Percentiles rank a stretch among this genome's conserved stretches.
Evolutionary conservation across 1,140 invertebrate genomes (phyloP).

Genomic region (Heliothis subflexa): DNA sequence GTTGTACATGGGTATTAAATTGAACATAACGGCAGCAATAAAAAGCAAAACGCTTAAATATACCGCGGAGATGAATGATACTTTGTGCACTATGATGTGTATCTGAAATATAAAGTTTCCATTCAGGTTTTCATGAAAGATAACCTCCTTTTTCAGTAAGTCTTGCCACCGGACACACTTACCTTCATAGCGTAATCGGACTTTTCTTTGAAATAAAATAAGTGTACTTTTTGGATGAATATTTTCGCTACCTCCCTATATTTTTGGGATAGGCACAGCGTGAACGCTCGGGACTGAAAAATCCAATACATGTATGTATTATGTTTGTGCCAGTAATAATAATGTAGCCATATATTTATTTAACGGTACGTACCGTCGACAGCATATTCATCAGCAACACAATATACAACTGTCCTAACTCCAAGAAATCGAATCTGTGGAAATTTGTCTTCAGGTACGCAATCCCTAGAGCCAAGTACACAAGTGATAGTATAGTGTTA

Average conservation of each 20-base stretch:
- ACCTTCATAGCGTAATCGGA: conserved; percentile 16
- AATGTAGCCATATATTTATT: neutral
- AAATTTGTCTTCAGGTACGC: conserved; percentile 7
- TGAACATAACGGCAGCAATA: neutral
- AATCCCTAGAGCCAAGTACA: neutral
- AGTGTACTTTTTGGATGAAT: conserved; percentile 22
- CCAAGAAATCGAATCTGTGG: conserved; percentile 1
- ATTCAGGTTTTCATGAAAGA: no score
- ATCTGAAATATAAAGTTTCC: conserved; percentile 5
- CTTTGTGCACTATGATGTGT: neutral
- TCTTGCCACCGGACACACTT: no score
- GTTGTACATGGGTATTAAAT: conserved; percentile 10
- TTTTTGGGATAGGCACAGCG: conserved; percentile 7
- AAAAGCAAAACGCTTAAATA: neutral
- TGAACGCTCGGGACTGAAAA: conserved; percentile 20
- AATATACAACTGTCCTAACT: conserved; percentile 27
- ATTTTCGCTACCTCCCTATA: conserved; percentile 3
- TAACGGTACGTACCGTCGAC: neutral
- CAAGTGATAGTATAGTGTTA: conserved; percentile 16
- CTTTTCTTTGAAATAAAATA: conserved; percentile 25
- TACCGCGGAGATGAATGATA: conserved; percentile 8
- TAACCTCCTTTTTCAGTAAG: no score
- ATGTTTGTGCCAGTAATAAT: no score
- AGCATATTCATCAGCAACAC: conserved; percentile 34
- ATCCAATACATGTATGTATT: no score